phyloP scores from a whole-genome alignment of 2,113 vertebrate genomes.

The Istiophorus platypterus region DNA sequence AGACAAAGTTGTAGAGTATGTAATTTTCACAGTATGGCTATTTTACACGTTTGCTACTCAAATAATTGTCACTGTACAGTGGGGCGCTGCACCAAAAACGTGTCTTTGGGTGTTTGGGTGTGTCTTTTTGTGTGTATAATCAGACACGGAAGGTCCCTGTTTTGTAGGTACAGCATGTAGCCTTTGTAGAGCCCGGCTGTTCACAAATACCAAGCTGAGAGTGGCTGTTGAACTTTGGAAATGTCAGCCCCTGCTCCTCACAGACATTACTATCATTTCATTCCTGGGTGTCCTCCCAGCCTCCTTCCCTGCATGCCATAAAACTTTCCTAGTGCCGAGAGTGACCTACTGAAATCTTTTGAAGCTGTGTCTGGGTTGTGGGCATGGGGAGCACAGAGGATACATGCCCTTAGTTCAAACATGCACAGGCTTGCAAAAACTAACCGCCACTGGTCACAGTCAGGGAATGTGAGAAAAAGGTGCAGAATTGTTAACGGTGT shows the following conservation, averaged over 20 bases:
- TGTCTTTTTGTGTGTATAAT: constrained; percentile 9
- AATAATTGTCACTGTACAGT: constrained; percentile 8
- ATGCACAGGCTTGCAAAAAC: constrained; percentile 29
- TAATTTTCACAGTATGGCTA: constrained; percentile 13
- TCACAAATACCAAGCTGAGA: constrained; percentile 80
- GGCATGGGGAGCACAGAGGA: constrained; percentile 18
- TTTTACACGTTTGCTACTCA: not conserved
- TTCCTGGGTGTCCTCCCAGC: constrained; percentile 56
- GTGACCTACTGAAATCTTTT: constrained; percentile 73
- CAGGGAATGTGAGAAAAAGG: not conserved
- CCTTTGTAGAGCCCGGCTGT: constrained; percentile 69
- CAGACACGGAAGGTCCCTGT: constrained; percentile 48
- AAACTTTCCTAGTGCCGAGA: constrained; percentile 61
- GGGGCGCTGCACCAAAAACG: not conserved
- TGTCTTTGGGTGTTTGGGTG: constrained; percentile 16
- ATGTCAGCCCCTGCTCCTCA: constrained; percentile 75
- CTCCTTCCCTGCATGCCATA: constrained; percentile 38
- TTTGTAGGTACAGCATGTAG: constrained; percentile 71
- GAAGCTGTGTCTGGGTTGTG: constrained; percentile 50
- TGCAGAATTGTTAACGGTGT: constrained; percentile 19
- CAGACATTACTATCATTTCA: constrained; percentile 59
- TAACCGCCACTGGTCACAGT: constrained; percentile 26
- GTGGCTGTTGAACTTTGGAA: constrained; percentile 82
- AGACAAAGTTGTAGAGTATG: constrained; percentile 1
- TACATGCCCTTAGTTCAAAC: constrained; percentile 52